A percentile compares a stretch with the other conserved stretches of the same genome.
Evolutionary conservation across 2,888 invertebrate species (phyloP).

Genomic region (Diarsia mendica): DNA sequence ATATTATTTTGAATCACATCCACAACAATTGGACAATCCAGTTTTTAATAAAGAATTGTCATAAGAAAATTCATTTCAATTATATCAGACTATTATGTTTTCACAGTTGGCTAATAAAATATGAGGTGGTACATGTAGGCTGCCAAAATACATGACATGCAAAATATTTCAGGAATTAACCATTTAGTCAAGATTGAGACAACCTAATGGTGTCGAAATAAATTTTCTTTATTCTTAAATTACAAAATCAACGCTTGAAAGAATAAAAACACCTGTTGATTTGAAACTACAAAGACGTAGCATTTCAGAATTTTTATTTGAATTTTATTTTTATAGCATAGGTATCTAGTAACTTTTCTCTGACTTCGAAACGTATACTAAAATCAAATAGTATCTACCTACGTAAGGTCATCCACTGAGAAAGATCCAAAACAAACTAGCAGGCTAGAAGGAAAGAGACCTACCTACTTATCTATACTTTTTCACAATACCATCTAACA

Average conservation of each 20-base stretch:
- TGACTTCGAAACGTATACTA: constrained; percentile 1
- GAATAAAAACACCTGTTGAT: constrained; percentile 16
- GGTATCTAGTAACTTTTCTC: constrained; percentile 4
- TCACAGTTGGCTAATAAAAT: constrained; percentile 12
- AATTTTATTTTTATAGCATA: constrained; percentile 1
- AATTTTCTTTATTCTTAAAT: constrained; percentile 10
- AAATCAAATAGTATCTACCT: not conserved
- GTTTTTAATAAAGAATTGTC: constrained; percentile 16
- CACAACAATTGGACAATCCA: constrained; percentile 4
- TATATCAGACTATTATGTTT: constrained; percentile 4
- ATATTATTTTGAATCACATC: not conserved
- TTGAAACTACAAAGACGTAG: constrained; percentile 6
- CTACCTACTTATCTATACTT: not conserved
- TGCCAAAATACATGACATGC: constrained; percentile 21
- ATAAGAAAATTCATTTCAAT: not conserved
- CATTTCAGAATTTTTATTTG: constrained; percentile 3
- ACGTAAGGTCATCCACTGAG: not conserved
- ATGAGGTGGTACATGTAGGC: not conserved
- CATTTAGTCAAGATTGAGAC: constrained; percentile 5
- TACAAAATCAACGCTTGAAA: constrained; percentile 13
- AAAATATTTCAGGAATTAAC: constrained; percentile 32
- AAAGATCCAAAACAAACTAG: not conserved
- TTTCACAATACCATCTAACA: not conserved
- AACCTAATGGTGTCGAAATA: constrained; percentile 3
- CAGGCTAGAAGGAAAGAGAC: no score